phyloP scores from a whole-genome alignment of 2,113 vertebrate species.

The Oncorhynchus keta region DNA sequence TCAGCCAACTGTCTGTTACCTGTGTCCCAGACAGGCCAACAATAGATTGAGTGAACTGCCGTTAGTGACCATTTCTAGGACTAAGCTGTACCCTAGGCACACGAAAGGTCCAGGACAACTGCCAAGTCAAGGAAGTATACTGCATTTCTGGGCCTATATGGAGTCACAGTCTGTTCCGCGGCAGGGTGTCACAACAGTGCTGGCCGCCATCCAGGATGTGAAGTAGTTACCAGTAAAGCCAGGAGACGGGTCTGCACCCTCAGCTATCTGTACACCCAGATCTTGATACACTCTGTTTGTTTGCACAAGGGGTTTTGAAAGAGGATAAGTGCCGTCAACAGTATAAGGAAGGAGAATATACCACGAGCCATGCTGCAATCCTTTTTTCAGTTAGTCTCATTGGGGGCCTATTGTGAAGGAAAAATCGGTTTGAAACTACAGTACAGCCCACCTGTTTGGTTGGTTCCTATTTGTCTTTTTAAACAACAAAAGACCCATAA shows the following conservation, averaged over 20 bases:
- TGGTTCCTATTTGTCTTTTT: not conserved
- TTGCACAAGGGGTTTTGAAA: not conserved
- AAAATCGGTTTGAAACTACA: not conserved
- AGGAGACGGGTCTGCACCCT: not conserved
- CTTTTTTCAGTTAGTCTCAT: not conserved
- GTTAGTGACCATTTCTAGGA: not conserved
- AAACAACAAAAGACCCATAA: not conserved
- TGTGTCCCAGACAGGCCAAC: no score
- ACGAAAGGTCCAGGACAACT: not conserved
- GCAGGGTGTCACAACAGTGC: conserved; percentile 15
- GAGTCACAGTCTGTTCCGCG: not conserved
- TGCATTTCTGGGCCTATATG: conserved; percentile 8
- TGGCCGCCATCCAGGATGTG: conserved; percentile 12
- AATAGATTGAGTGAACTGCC: not conserved
- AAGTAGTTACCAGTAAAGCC: not conserved
- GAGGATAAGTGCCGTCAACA: not conserved
- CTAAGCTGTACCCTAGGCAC: not conserved
- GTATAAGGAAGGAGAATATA: not conserved
- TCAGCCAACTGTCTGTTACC: no score
- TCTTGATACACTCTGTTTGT: not conserved
- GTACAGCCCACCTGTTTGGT: not conserved
- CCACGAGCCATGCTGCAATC: not conserved
- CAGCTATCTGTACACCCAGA: no score
- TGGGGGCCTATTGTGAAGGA: not conserved
- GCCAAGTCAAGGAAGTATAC: conserved; percentile 23